Evolutionary conservation across 2,797 vertebrate genomes (phyloP).

Genomic region (Thripadectes ignobilis): DNA sequence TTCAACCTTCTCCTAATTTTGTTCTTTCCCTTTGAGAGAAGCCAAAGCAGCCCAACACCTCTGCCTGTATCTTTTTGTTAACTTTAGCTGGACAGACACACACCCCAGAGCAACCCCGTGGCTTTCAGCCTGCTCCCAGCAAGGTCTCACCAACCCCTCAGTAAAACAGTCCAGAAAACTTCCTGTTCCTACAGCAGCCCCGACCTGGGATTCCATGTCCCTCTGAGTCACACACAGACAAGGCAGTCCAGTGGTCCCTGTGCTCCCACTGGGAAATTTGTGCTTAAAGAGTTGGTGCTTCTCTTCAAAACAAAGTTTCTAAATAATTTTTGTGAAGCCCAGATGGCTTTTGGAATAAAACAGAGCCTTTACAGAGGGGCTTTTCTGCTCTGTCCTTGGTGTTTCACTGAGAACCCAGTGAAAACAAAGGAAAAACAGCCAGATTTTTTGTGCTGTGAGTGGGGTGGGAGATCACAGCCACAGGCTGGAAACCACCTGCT

Average conservation of each 20-base stretch:
- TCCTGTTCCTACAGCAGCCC: background rate
- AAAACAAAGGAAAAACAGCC: background rate
- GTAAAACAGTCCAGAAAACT: background rate
- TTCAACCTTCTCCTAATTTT: background rate
- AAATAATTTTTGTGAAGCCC: background rate
- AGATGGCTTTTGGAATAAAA: background rate
- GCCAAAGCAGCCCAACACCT: rapidly evolving
- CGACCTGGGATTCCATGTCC: rapidly evolving
- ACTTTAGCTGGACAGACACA: background rate
- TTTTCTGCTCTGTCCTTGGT: background rate
- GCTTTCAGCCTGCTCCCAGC: background rate
- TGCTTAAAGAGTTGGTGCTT: background rate
- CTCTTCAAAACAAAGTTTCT: background rate
- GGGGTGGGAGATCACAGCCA: no score
- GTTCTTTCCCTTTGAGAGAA: background rate
- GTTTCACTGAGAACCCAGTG: rapidly evolving
- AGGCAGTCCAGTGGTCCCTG: rapidly evolving
- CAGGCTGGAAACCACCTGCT: background rate
- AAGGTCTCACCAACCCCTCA: background rate
- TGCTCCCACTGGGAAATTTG: rapidly evolving
- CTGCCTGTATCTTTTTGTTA: background rate
- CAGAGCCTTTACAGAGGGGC: rapidly evolving
- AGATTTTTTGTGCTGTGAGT: background rate
- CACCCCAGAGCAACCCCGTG: background rate
- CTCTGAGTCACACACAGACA: background rate